These are phyloP conservation scores for Aldabrachelys gigantea DNA, from an alignment of 2,113 vertebrate species.

Conservation along the genomic window DNA sequence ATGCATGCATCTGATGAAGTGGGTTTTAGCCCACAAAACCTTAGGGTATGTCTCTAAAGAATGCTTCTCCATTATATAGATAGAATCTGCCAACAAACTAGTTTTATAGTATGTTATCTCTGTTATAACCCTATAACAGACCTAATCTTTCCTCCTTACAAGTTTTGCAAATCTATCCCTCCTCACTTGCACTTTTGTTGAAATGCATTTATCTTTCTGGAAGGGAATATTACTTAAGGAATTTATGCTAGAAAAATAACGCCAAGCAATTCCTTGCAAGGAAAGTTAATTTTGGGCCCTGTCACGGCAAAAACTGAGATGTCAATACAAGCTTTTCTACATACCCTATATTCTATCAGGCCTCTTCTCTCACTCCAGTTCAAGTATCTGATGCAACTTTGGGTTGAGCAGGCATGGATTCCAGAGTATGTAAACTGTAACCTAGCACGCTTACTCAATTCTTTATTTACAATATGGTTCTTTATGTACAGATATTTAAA, in stretches of 20 bases:
- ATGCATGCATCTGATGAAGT: too few species aligned
- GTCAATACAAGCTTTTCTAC: neutral
- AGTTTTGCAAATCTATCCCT: neutral
- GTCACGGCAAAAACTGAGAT: neutral
- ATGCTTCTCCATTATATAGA: neutral
- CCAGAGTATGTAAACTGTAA: neutral
- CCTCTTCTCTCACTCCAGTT: neutral
- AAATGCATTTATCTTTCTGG: neutral
- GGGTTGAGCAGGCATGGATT: neutral
- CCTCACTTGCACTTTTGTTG: neutral
- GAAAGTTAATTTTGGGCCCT: neutral
- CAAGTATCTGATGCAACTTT: neutral
- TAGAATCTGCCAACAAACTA: neutral
- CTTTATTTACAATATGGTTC: neutral
- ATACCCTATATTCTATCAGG: neutral
- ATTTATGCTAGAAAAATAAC: neutral
- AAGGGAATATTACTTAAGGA: neutral
- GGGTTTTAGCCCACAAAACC: neutral
- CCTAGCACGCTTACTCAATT: neutral
- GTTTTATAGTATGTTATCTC: neutral
- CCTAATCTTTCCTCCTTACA: neutral
- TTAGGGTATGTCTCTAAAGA: neutral
- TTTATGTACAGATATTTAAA: neutral
- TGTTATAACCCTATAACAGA: neutral
- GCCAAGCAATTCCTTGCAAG: neutral